Conservation (phyloP, 2,113 vertebrate species). For the Dasyurus viverrinus region DNA sequence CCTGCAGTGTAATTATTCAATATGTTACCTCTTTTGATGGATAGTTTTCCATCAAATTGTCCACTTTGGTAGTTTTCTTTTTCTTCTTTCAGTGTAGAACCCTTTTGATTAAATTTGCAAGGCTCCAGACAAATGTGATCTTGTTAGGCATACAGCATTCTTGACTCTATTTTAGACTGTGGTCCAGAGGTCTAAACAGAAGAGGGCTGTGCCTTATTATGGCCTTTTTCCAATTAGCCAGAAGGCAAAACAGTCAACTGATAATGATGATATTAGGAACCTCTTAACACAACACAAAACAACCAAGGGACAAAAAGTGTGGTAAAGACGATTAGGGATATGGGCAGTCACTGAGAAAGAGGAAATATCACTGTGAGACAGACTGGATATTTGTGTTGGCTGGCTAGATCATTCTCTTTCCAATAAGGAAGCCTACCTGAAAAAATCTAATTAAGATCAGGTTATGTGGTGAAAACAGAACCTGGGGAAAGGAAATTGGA, state of each 20-base stretch:
- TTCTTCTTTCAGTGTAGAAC: neutral
- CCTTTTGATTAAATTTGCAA: neutral
- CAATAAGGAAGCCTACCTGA: slow-evolving; percentile 68
- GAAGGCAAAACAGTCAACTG: neutral
- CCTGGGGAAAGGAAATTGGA: slow-evolving; percentile 63
- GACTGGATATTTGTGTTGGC: slow-evolving; percentile 25
- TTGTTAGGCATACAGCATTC: neutral
- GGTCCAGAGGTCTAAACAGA: neutral
- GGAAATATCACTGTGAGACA: slow-evolving; percentile 50
- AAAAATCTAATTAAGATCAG: slow-evolving; percentile 77
- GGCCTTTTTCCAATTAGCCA: neutral
- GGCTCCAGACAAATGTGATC: neutral
- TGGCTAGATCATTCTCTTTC: slow-evolving; percentile 59
- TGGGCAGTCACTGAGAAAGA: slow-evolving; percentile 37
- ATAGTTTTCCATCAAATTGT: neutral
- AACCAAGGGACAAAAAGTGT: neutral
- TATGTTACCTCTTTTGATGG: neutral
- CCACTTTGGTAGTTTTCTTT: neutral
- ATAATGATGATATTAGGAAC: neutral
- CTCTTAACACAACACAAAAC: slow-evolving; percentile 37
- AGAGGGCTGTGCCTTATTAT: neutral
- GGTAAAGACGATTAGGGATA: slow-evolving; percentile 5
- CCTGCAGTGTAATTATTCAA: neutral
- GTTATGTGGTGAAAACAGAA: slow-evolving; percentile 50
- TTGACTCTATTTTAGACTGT: neutral